Base-by-base conservation (phyloP, 92 coral and sea anemone species). In the Nematostella vectensis region DNA sequence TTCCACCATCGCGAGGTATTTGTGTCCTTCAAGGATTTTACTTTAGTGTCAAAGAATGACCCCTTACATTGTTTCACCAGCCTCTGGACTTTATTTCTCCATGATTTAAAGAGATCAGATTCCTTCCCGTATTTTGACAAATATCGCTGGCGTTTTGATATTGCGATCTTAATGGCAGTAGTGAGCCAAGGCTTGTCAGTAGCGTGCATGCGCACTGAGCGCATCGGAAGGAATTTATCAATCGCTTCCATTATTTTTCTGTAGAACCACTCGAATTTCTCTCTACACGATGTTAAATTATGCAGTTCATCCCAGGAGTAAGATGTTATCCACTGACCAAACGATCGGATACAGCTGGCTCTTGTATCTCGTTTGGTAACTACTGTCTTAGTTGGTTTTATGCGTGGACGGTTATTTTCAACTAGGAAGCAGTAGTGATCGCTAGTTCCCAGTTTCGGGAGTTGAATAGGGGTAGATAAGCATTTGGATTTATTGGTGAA, bases 181-280 rank as follows among this genome's bases (percentile, higher is more conserved):
- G 77, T 50, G 28, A 70, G 40, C 70, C 77, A 70, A 21, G 77
- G 77, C 30, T 57, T 56, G 29, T 60, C 69, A 25, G 69, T 48
- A 47, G 33, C 29, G 58, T 42, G 50, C 36, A 54, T 68, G 26
- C 50, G 60, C 27, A 47, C 63, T 38, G 45, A 22, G 23, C 48
- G 62, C 45, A 58, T 29, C 15, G 86, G 75, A 16, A 79, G 48
- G 44, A 65, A 65, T 29, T 6, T 38, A 47, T 65, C 44, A 26
- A 70, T 45, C 31, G 84, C 69, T 20, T 62, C 54, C 38, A 31
- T 42, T 31, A 76, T 25, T 31, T 13, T 48, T 15, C 29, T 25
- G 24, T 20, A 43, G 57, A 67, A 33, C 12, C 42, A 50, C 26
- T 67, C 47, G 19, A 56, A 67, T 47, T 37, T 57, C 58, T 67